Evolutionary conservation across 1,140 invertebrate species (phyloP).

Genomic region (Venustaconcha ellipsiformis): DNA sequence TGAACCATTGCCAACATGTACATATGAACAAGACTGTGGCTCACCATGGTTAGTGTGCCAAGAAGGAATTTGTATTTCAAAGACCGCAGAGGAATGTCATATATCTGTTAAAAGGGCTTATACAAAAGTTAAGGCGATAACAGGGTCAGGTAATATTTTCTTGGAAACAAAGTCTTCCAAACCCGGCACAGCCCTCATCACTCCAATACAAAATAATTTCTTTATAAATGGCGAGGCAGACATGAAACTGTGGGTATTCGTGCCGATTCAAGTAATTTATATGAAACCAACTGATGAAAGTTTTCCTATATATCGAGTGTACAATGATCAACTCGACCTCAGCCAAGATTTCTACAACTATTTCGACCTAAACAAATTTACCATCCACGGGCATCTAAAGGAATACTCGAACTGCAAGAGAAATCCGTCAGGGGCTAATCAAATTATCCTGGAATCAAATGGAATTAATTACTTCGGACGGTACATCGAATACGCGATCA

Average conservation of each 20-base stretch:
- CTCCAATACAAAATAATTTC: no score
- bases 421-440: not conserved
- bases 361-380: no score
- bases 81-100: not conserved
- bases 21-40: not conserved
- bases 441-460: slow-evolving; percentile 2
- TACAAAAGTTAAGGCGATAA: not conserved
- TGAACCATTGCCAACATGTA: not conserved
- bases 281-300: no score
- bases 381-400: not conserved
- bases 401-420: not conserved
- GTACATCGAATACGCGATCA: slow-evolving; percentile 6
- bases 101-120: not conserved
- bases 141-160: not conserved
- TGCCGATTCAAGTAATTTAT: not conserved
- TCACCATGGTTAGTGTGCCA: not conserved
- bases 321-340: no score
- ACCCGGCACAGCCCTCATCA: no score
- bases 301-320: no score
- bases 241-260: no score
- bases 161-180: no score
- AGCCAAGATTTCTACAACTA: no score
- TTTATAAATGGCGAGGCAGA: no score
- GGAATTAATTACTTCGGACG: slow-evolving; percentile 13
- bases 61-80: not conserved